Evolutionary conservation across 1,140 invertebrate species (phyloP).

Genomic region (Diploscapter pachys): DNA sequence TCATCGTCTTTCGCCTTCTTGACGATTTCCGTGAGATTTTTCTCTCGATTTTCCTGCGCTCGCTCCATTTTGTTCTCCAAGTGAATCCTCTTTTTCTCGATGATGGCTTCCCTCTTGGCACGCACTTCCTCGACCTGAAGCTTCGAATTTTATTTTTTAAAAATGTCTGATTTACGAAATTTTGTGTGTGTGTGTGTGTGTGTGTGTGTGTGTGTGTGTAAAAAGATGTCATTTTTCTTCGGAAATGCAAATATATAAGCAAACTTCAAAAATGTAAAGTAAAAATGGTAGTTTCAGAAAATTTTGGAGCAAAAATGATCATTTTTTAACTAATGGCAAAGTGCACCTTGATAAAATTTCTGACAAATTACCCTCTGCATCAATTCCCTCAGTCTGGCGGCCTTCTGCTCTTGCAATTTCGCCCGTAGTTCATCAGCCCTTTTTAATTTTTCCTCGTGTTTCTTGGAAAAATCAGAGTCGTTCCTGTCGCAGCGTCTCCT

Average conservation of each 20-base stretch:
- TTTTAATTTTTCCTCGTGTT: slow-evolving; percentile 34
- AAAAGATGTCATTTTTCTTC: no score
- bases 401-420: slow-evolving; percentile 39
- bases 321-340: no score
- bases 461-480: slow-evolving; percentile 22
- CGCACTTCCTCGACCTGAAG: slow-evolving; percentile 23
- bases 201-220: no score
- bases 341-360: background rate
- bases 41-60: slow-evolving; percentile 46
- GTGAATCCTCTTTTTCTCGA: slow-evolving; percentile 12
- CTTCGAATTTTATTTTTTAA: slow-evolving; percentile 18
- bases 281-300: no score
- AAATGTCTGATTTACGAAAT: background rate
- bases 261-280: no score
- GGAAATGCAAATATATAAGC: no score
- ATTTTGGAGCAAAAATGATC: no score
- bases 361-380: slow-evolving; percentile 16
- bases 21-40: slow-evolving; percentile 48
- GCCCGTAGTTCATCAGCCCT: slow-evolving; percentile 48
- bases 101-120: slow-evolving; percentile 14
- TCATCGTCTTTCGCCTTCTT: slow-evolving; percentile 45
- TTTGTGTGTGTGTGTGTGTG: no score
- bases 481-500: slow-evolving; percentile 23
- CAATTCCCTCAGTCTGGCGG: slow-evolving; percentile 37
- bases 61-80: slow-evolving; percentile 16